Conservation (phyloP, 2,113 vertebrate genomes). For the Mormoops blainvillei region DNA sequence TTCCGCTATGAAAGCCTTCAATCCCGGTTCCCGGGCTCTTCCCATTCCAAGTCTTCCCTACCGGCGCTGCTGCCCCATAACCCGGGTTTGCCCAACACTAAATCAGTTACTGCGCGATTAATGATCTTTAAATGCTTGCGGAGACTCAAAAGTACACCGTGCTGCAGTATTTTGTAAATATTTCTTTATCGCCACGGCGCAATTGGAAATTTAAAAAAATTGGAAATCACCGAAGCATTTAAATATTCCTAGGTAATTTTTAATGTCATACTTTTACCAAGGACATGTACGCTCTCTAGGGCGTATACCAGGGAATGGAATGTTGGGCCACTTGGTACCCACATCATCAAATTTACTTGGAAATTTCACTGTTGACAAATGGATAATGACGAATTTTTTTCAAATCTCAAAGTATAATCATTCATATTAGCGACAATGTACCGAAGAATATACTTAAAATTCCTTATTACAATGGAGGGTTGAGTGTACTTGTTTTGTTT, state of each 20-base stretch:
- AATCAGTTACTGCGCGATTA: background rate
- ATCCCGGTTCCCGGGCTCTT: background rate
- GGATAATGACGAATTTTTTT: background rate
- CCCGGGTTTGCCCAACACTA: background rate
- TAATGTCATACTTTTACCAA: background rate
- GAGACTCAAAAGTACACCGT: background rate
- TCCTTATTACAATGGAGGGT: background rate
- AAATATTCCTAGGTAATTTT: background rate
- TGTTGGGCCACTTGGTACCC: too few relatives aligned
- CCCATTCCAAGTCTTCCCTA: too few relatives aligned
- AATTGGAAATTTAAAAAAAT: background rate
- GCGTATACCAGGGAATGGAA: background rate
- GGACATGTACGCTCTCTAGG: background rate
- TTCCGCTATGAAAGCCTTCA: background rate
- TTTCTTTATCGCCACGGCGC: background rate
- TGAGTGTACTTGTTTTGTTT: slow-evolving; percentile 26
- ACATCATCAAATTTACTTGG: background rate
- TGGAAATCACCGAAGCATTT: background rate
- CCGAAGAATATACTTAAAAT: background rate
- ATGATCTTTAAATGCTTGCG: background rate
- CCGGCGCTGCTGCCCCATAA: background rate
- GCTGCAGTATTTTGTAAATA: background rate
- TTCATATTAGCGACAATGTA: background rate
- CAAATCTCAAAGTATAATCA: background rate
- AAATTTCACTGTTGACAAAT: background rate